Base-by-base conservation (phyloP, 2,888 invertebrate species). In the Podotricha telesiphe region DNA sequence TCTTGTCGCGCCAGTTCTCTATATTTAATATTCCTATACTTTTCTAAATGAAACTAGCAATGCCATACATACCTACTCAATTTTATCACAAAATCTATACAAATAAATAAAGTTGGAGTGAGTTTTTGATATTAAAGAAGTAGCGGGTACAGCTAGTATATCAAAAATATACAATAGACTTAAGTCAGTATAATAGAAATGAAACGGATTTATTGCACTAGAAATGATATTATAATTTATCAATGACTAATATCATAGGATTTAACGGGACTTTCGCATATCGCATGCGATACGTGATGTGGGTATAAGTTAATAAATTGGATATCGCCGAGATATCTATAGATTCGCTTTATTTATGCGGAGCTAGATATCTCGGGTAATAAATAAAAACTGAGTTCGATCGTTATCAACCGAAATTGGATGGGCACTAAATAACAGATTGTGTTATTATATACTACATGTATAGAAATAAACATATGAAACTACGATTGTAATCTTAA, bases 371-470 rank as follows among this genome's bases (percentile, higher is more conserved):
- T 71, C 72, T 68, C 72, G 71, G 67, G 76, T 72, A 72, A 78
- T 78, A 79, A 78, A 79, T 78, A 79, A 79, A 78, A 79, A 77
- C 77, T 68, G 74, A 73, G 74, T 72, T 67, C 47, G 79, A 78
- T 79, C 55, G 37, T 74, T 78, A 79, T 79, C 79, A 48, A 34
- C 75, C 77, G 73, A 77, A 78, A 78, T 77, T 78, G 77, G 77
- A 76, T 74, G 75, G 48, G 62, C 47, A 47, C 47, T 48, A 62
- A 47, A 34, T 62, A 62, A 62, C 34, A 34, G 45, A 28, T 34
- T 17, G 48, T 53, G 28, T 28, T 58, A 37, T 58, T 28, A 28
- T 28, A 28, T 4, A 6, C 11, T 37, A 19, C 19, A 6, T 42
- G 19, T 62, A 37, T 62, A 62, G 13, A 47, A 47, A 34, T 62